phyloP scores from a whole-genome alignment of 1,140 invertebrate species.

The Drosophila ananassae region DNA sequence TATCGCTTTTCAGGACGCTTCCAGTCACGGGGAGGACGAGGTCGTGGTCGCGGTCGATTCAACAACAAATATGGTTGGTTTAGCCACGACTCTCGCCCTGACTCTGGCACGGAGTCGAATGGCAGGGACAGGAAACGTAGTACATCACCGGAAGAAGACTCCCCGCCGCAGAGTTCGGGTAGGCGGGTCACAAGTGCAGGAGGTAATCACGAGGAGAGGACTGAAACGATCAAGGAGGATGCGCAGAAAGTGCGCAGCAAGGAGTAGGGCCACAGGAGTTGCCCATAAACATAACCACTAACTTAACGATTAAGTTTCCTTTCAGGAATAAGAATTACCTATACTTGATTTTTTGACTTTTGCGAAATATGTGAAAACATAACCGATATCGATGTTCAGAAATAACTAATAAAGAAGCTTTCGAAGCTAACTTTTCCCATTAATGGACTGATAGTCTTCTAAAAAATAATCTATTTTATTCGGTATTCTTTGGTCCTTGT shows the following conservation, averaged over 20 bases:
- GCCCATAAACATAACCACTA: not conserved
- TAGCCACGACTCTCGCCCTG: not conserved
- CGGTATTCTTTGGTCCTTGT: no score
- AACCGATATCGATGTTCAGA: slow-evolving; percentile 16
- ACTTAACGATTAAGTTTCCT: slow-evolving; percentile 48
- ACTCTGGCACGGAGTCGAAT: slow-evolving; percentile 6
- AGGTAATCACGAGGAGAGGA: slow-evolving; percentile 84
- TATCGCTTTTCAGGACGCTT: slow-evolving; percentile 26
- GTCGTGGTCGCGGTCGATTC: slow-evolving; percentile 33
- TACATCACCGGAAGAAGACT: not conserved
- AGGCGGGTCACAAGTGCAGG: slow-evolving; percentile 19
- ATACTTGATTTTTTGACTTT: slow-evolving; percentile 26
- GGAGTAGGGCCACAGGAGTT: not conserved
- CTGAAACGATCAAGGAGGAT: slow-evolving; percentile 85
- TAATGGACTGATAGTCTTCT: not conserved
- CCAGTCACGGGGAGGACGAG: slow-evolving; percentile 8
- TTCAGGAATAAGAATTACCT: slow-evolving; percentile 24
- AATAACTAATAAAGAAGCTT: slow-evolving; percentile 60
- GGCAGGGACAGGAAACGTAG: slow-evolving; percentile 18
- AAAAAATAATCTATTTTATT: not conserved
- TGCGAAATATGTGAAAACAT: slow-evolving; percentile 16
- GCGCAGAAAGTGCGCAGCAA: slow-evolving; percentile 85
- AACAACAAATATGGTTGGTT: slow-evolving; percentile 44
- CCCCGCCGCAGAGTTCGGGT: no score
- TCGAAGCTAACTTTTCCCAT: slow-evolving; percentile 45